Evolutionary conservation across 2,888 invertebrate species (phyloP), one percentile per base, ranked within the genome.

Genomic region (Sminthurides aquaticus): DNA sequence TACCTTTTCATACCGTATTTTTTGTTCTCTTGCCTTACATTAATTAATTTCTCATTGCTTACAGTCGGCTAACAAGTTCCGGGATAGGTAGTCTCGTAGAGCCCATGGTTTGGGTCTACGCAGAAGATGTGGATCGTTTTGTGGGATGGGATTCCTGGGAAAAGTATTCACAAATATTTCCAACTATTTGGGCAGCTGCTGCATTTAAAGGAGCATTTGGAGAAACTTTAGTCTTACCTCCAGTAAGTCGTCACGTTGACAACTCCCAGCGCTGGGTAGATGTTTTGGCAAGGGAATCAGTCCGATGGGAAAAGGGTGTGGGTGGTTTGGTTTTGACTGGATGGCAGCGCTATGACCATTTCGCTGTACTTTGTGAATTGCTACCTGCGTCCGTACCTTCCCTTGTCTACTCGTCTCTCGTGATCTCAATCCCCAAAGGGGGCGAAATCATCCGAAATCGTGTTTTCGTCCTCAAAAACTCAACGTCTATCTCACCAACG

Each of bases 191-290:
- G 90, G 84, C 84, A 0, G 92, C 87, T 0, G 87, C 88, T 28
- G 90, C 91, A 0, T 93, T 86, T 77, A 93, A 93, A 80, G 93
- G 93, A 1, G 90, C 92, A 0, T 89, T 89, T 67, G 89, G 90
- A 0, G 87, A 88, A 77, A 86, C 85, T 1, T 75, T 87, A 56
- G 83, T 84, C 73, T 81, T 87, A 66, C 87, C 87, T 3, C 85
- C 86, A 66, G 81, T 85, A 20, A 82, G 84, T 70, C 80, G 85
- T 57, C 87, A 88, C 78, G 78, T 87, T 60, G 87, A 87, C 76
- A 88, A 88, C 76, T 86, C 86, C 75, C 78, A 86, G 67, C 80
- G 85, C 59, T 88, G 88, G 88, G 75, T 78, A 54, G 73, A 76
- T 49, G 78, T 78, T 3, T 69, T 78, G 52, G 74, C 76, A 24